phyloP scores from a whole-genome alignment of 2,113 vertebrate species.

The Girardinichthys multiradiatus region DNA sequence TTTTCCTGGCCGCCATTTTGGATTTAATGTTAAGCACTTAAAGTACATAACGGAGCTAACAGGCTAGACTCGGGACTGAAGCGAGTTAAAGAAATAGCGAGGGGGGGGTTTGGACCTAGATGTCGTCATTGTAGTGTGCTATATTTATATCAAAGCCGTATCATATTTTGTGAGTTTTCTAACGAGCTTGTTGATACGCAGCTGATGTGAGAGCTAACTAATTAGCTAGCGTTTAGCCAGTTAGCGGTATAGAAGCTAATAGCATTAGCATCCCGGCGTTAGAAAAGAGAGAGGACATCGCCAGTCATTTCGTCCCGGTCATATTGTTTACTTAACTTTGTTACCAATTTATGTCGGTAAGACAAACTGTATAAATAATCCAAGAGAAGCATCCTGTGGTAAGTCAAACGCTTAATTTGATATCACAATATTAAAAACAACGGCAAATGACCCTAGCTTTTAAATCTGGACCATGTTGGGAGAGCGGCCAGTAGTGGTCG shows the following conservation, averaged over 20 bases:
- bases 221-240: conserved; percentile 34
- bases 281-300: conserved; percentile 34
- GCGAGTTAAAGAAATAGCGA: background rate
- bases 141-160: background rate
- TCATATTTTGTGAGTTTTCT: background rate
- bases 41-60: background rate
- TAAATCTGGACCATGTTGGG: background rate
- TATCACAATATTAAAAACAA: background rate
- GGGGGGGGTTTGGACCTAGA: background rate
- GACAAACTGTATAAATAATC: background rate
- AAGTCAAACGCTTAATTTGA: conserved; percentile 17
- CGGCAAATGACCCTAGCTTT: conserved; percentile 8
- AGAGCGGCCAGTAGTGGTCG: conserved; percentile 18
- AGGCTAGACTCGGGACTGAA: background rate
- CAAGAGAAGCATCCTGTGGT: conserved; percentile 27
- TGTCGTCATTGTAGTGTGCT: no score
- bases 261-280: conserved; percentile 60
- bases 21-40: background rate
- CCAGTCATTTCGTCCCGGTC: conserved; percentile 10
- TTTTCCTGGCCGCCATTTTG: background rate
- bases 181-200: background rate
- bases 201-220: conserved; percentile 32
- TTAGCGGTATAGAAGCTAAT: conserved; percentile 41
- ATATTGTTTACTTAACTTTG: background rate
- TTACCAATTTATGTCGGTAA: conserved; percentile 22